Evolutionary conservation across 2,888 invertebrate genomes (phyloP).

Genomic region (Drosophila kokeensis): DNA sequence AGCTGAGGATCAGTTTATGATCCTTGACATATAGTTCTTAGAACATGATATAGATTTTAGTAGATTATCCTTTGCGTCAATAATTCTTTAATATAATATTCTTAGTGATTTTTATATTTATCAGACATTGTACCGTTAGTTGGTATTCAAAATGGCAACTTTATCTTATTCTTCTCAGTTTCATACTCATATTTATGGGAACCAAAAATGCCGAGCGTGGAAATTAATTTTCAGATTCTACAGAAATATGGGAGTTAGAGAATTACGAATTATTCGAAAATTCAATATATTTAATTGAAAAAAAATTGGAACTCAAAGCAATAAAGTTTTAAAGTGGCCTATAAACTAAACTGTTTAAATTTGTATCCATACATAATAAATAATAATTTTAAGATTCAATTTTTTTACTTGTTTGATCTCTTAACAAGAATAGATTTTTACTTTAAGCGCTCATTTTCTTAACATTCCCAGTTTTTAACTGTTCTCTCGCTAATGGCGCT

Average conservation of each 20-base stretch:
- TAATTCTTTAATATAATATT: background rate
- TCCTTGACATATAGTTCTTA: background rate
- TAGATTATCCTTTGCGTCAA: background rate
- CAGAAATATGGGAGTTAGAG: background rate
- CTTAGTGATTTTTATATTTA: background rate
- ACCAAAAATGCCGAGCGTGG: no score
- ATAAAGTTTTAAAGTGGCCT: background rate
- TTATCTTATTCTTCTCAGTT: background rate
- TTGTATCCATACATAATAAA: background rate
- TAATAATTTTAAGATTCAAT: background rate
- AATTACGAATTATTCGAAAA: background rate
- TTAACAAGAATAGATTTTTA: background rate
- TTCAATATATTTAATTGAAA: background rate
- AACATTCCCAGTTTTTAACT: constrained; percentile 62
- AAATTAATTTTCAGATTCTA: background rate
- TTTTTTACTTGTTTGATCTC: background rate
- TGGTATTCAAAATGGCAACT: background rate
- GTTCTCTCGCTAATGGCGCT: constrained; percentile 72
- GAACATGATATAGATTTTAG: no score
- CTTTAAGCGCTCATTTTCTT: background rate
- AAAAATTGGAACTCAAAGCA: background rate
- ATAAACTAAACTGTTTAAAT: background rate
- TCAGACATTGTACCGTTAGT: background rate
- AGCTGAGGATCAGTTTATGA: background rate
- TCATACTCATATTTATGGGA: background rate